Percentiles rank a stretch among this genome's conserved stretches.
Evolutionary conservation across 35 echinoderm and acorn worm species (phyloP).

Genomic region (Hemicentrotus pulcherrimus): DNA sequence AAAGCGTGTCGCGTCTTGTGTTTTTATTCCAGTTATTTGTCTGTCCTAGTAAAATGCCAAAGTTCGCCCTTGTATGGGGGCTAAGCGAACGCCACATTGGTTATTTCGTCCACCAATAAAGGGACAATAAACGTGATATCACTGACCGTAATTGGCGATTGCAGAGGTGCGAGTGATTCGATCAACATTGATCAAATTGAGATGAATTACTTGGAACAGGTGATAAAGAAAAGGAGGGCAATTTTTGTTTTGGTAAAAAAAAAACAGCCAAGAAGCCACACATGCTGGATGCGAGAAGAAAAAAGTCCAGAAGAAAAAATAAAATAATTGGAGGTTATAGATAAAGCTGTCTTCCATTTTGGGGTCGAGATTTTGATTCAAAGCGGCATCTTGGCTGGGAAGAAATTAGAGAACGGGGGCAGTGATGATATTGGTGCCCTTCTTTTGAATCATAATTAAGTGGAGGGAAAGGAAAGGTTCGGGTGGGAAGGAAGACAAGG

Average conservation of each 20-base stretch:
- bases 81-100: background rate
- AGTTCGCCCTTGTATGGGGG: background rate
- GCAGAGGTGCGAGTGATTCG: background rate
- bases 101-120: constrained; percentile 1
- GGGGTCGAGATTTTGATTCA: background rate
- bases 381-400: background rate
- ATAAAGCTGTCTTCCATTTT: background rate
- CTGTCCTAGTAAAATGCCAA: background rate
- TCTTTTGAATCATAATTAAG: background rate
- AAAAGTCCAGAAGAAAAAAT: background rate
- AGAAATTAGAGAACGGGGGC: constrained; percentile 16
- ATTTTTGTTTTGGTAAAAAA: background rate
- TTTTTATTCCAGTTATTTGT: background rate
- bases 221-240: background rate
- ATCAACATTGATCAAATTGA: background rate
- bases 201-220: constrained; percentile 10
- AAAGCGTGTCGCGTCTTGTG: background rate
- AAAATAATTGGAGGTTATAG: background rate
- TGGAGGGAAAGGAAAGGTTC: background rate
- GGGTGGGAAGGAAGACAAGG: background rate
- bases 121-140: background rate
- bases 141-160: background rate
- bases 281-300: background rate
- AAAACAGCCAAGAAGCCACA: background rate
- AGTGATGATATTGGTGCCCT: constrained; percentile 16